Percentiles rank a stretch among this genome's conserved stretches.
These are phyloP conservation scores for Phenganax subtilis DNA, from an alignment of 92 coral and sea anemone genomes.

Conservation along the genomic window DNA sequence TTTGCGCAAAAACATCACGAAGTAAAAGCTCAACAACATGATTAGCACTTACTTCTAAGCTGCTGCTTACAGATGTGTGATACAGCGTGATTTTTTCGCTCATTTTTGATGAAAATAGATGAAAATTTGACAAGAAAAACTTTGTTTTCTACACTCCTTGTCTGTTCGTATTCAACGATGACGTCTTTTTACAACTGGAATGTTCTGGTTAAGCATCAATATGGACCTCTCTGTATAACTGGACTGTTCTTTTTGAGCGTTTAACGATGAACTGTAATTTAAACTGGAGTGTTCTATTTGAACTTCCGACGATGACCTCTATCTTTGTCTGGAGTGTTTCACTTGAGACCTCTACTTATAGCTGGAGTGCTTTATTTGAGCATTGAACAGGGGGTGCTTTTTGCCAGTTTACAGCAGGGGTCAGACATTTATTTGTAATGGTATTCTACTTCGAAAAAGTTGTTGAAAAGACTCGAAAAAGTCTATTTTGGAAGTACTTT, in stretches of 20 bases:
- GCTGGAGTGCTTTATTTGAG: too few relatives aligned
- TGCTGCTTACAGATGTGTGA: constrained; percentile 53
- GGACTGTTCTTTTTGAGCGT: neutral
- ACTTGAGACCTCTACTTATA: too few relatives aligned
- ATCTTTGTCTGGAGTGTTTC: too few relatives aligned
- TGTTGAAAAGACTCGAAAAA: too few relatives aligned
- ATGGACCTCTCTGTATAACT: neutral
- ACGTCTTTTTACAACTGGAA: neutral
- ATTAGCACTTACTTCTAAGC: constrained; percentile 50
- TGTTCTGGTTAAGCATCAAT: neutral
- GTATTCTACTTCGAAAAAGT: too few relatives aligned
- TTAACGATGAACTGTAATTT: neutral
- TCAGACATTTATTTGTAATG: too few relatives aligned
- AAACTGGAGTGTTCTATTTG: neutral
- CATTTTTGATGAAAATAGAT: constrained; percentile 46
- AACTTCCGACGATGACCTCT: too few relatives aligned
- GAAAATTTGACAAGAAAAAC: neutral
- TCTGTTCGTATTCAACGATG: neutral
- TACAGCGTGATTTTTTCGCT: constrained; percentile 49
- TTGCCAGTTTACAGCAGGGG: too few relatives aligned
- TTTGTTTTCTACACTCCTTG: neutral
- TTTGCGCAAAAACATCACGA: neutral
- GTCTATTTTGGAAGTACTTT: too few relatives aligned
- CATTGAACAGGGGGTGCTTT: too few relatives aligned
- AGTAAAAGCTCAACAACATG: neutral